Conservation (phyloP, 2,888 invertebrate genomes). For the Stomorhina lunata region DNA sequence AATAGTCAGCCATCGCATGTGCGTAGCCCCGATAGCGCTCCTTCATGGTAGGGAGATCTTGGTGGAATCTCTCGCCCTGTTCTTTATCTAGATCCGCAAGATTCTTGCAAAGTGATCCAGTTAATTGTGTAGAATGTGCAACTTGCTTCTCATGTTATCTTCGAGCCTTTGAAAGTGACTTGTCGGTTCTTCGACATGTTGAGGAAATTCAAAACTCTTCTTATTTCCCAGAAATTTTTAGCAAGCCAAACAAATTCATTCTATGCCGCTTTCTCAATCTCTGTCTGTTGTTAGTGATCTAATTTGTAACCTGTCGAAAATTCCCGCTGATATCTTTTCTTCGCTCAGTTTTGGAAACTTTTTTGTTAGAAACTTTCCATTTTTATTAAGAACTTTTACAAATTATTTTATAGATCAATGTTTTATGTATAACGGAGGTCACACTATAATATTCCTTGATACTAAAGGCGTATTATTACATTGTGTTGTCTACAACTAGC, state of each 20-base stretch:
- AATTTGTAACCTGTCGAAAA: background rate
- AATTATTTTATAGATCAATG: background rate
- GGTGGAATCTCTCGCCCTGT: conserved; percentile 18
- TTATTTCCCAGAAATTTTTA: background rate
- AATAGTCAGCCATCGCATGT: background rate
- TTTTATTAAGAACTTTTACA: too few species aligned
- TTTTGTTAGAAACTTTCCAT: too few species aligned
- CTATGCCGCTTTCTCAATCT: background rate
- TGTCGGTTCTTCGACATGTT: background rate
- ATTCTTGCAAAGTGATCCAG: conserved; percentile 15
- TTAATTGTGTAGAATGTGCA: conserved; percentile 1
- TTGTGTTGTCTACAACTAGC: background rate
- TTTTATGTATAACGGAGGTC: background rate
- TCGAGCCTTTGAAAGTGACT: background rate
- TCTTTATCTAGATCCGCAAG: conserved; percentile 8
- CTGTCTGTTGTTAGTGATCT: background rate
- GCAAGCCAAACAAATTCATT: background rate
- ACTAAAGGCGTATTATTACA: background rate
- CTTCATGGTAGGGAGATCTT: conserved; percentile 14
- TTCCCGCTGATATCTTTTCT: background rate
- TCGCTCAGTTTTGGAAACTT: background rate
- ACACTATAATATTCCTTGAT: background rate
- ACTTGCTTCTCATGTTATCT: conserved; percentile 18
- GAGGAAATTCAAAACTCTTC: background rate
- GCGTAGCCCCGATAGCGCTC: background rate